These are phyloP conservation scores for Felis catus DNA, from an alignment of 2,113 vertebrate genomes.

Conservation along the genomic window DNA sequence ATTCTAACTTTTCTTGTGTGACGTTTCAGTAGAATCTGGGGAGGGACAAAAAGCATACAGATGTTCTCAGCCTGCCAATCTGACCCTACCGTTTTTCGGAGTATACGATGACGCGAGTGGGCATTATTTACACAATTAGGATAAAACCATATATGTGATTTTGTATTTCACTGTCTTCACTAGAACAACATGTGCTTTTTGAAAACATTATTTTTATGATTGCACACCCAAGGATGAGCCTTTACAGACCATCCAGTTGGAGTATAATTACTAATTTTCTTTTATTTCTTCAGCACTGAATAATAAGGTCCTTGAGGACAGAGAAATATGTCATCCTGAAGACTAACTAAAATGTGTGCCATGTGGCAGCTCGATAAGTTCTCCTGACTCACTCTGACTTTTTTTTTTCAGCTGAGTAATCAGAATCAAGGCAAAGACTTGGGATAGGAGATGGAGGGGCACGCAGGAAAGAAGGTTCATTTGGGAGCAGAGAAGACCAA, in stretches of 20 bases:
- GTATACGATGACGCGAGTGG: background rate
- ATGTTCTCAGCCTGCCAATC: background rate
- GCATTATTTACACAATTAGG: background rate
- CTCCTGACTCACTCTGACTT: background rate
- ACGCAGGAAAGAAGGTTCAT: background rate
- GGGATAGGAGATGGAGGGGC: accelerated
- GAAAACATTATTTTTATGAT: slow-evolving; percentile 25
- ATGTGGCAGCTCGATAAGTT: background rate
- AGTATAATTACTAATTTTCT: background rate
- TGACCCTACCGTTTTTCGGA: background rate
- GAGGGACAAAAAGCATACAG: background rate
- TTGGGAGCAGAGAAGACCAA: background rate
- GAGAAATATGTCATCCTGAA: background rate
- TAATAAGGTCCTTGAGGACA: background rate
- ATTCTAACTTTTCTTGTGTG: background rate
- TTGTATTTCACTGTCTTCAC: background rate
- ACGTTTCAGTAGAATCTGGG: background rate
- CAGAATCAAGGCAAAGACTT: background rate
- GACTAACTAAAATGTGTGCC: background rate
- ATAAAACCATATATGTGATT: background rate
- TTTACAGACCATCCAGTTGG: background rate
- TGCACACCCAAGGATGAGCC: background rate
- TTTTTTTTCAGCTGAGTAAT: background rate
- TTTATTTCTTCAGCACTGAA: slow-evolving; percentile 1
- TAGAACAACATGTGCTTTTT: background rate